Evolutionary conservation across 2,888 invertebrate genomes (phyloP), one percentile per base, ranked within the genome.

Genomic region (Nymphalis polychloros): DNA sequence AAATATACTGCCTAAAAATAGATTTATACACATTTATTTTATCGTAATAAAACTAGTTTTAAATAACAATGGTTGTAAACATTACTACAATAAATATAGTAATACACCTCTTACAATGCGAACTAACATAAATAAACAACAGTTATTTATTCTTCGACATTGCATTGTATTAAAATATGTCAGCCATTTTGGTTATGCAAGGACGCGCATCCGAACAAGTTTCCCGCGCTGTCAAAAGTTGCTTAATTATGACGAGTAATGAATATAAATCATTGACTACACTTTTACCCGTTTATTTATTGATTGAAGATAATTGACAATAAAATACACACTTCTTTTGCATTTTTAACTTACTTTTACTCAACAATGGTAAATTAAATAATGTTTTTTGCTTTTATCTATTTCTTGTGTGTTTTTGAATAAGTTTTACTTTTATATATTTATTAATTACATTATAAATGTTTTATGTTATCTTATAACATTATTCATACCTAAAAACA

Each of bases 131-230:
- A 52, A 52, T 27, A 52, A 52, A 27, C 52, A 52, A 13, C 20
- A 52, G 23, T 52, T 23, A 49, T 48, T 47, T 8, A 60, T n/a
- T 41, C 52, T 66, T 67, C 61, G 66, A 64, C 67, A 49, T 50
- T 48, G 67, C 67, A 74, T 75, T 73, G 73, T 72, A 73, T 74
- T 70, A 62, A 59, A 69, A 75, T 73, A 55, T 50, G 63, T 53
- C 69, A 65, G 23, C 64, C 62, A 55, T 75, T 72, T 73, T 70
- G 71, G 74, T 70, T 66, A 57, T 64, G 59, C 73, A 74, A 77
- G 74, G 75, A 67, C 75, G 64, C 35, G 65, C 71, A 72, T 72
- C 68, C 66, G 71, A 73, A 74, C 75, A 61, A 64, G 70, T 72
- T 71, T 72, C 41, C 41, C 74, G 64, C 57, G 57, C 64, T 61